Evolutionary conservation across 1,140 invertebrate genomes (phyloP).

Genomic region (Cryptotermes secundus): DNA sequence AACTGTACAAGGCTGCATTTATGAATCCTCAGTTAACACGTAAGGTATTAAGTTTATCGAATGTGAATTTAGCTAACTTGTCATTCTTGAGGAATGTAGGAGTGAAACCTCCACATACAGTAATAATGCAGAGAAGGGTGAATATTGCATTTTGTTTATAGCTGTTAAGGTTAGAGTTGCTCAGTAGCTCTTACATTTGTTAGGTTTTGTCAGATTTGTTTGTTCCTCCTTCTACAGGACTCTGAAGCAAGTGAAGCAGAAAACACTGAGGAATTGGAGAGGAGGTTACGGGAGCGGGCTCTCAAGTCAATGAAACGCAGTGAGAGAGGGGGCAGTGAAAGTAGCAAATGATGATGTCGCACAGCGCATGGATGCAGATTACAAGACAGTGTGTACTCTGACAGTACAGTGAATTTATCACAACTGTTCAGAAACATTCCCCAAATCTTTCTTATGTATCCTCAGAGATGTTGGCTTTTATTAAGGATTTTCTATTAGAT

Average conservation of each 20-base stretch:
- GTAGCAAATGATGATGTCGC: constrained; percentile 7
- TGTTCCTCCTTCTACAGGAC: constrained; percentile 37
- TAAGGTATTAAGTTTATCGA: too few relatives aligned
- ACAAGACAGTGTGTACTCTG: background rate
- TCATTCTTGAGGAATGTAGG: too few relatives aligned
- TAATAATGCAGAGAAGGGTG: too few relatives aligned
- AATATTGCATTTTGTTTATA: too few relatives aligned
- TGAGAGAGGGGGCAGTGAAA: constrained; percentile 8
- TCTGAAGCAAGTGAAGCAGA: constrained; percentile 58
- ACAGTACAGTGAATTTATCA: background rate
- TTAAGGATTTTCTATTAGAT: background rate
- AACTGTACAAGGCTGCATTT: too few relatives aligned
- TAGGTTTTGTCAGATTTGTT: too few relatives aligned
- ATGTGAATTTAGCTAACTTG: too few relatives aligned
- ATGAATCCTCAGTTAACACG: too few relatives aligned
- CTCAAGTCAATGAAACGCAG: constrained; percentile 68
- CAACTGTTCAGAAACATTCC: constrained; percentile 11
- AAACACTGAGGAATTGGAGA: constrained; percentile 76
- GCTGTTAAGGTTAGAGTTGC: too few relatives aligned
- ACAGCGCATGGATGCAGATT: background rate
- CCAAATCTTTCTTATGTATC: background rate
- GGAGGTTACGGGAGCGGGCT: constrained; percentile 82
- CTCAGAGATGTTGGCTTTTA: constrained; percentile 6
- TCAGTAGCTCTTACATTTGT: too few relatives aligned
- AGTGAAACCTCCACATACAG: too few relatives aligned